Evolutionary conservation across 1,140 invertebrate genomes (phyloP).

Genomic region (Aethina tumida): DNA sequence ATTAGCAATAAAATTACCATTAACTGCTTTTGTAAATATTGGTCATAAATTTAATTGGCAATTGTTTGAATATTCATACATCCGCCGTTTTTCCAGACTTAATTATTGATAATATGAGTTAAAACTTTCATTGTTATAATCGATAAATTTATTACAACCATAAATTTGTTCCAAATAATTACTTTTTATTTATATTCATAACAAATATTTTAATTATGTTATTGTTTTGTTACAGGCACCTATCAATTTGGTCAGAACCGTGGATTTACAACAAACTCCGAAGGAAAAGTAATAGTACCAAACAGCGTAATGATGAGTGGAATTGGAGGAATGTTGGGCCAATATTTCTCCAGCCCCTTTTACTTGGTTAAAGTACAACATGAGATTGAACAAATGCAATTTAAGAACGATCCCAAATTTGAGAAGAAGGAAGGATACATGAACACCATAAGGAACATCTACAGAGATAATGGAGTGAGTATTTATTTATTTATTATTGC

Average conservation of each 20-base stretch:
- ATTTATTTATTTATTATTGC: conserved; percentile 12
- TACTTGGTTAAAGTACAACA: conserved; percentile 83
- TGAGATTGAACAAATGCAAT: conserved; percentile 48
- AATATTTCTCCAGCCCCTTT: conserved; percentile 67
- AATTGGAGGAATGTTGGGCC: conserved; percentile 61
- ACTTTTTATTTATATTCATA: conserved; percentile 3
- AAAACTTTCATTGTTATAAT: no score
- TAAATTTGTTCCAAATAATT: conserved; percentile 5
- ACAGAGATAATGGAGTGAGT: conserved; percentile 14
- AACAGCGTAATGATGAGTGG: conserved; percentile 60
- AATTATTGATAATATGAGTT: no score
- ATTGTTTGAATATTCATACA: not conserved
- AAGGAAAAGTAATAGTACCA: conserved; percentile 57
- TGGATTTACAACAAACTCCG: conserved; percentile 54
- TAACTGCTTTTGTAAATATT: no score
- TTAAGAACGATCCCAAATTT: conserved; percentile 1
- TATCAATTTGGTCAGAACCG: conserved; percentile 16
- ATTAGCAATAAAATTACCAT: no score
- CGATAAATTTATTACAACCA: not conserved
- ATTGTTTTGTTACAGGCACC: conserved; percentile 12
- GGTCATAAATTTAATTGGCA: not conserved
- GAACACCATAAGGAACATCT: conserved; percentile 11
- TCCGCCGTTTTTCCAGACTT: not conserved
- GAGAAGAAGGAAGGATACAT: conserved; percentile 7
- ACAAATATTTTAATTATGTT: not conserved